Conservation (phyloP, 2,113 vertebrate species). For the Corythaeola cristata region DNA sequence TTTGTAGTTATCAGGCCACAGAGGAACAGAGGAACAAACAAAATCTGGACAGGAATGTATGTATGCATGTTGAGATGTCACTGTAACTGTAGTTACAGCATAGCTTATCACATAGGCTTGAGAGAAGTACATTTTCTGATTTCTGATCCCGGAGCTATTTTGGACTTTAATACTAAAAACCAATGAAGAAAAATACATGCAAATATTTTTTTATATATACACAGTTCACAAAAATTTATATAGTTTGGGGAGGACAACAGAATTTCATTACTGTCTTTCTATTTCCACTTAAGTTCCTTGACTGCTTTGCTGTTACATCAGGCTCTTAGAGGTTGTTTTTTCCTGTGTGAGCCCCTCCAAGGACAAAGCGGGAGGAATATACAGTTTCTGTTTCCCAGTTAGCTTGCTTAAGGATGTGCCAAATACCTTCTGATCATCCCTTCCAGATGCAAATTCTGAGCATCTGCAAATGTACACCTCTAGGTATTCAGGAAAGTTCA, state of each 20-base stretch:
- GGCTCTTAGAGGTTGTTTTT: neutral
- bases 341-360: neutral
- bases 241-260: neutral
- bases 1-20: neutral
- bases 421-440: neutral
- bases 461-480: neutral
- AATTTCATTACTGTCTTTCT: neutral
- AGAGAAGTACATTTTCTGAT: neutral
- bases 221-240: neutral
- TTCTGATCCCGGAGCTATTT: neutral
- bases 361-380: neutral
- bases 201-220: neutral
- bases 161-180: neutral
- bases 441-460: neutral
- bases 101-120: neutral
- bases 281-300: neutral
- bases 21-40: neutral
- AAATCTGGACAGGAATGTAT: neutral
- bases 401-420: neutral
- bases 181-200: neutral
- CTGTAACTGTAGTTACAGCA: neutral
- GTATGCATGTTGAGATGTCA: neutral
- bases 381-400: neutral
- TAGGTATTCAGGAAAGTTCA: neutral
- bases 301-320: neutral